Conservation (phyloP, 2,113 vertebrate genomes). For the Dromas ardeola region DNA sequence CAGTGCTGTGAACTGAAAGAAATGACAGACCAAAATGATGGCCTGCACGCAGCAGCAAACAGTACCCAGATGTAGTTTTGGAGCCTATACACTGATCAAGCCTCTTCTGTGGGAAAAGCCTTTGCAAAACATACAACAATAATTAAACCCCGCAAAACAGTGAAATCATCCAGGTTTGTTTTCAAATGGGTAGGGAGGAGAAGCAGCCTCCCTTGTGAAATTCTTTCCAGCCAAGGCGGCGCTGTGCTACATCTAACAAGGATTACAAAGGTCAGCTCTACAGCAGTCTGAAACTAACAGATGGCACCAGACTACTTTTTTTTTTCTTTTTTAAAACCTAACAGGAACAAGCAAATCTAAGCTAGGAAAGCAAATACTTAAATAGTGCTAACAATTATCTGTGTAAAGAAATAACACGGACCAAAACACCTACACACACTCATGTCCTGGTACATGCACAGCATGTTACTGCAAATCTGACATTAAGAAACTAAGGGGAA, state of each 20-base stretch:
- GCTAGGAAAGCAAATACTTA: slow-evolving; percentile 40
- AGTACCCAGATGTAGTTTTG: neutral
- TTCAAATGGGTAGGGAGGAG: neutral
- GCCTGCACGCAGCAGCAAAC: neutral
- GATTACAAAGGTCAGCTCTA: neutral
- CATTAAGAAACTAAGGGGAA: neutral
- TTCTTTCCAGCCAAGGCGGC: neutral
- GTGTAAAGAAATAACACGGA: slow-evolving; percentile 32
- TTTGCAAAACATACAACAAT: neutral
- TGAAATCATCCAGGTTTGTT: neutral
- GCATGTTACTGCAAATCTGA: slow-evolving; percentile 20
- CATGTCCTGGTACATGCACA: slow-evolving; percentile 33
- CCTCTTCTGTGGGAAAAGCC: neutral
- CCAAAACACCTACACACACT: slow-evolving; percentile 44
- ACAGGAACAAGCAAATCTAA: slow-evolving; percentile 42
- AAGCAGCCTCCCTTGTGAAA: neutral
- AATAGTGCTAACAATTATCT: slow-evolving; percentile 38
- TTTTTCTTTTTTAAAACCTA: neutral
- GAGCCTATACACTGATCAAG: neutral
- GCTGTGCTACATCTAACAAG: neutral
- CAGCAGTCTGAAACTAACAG: slow-evolving; percentile 2
- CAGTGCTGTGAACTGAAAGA: neutral
- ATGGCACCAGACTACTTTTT: slow-evolving; percentile 10
- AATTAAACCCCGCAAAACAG: neutral
- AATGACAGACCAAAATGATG: neutral